Evolutionary conservation across 2,797 vertebrate genomes (phyloP), one percentile per base, ranked within the genome.

Genomic region (Ciconia nigra): DNA sequence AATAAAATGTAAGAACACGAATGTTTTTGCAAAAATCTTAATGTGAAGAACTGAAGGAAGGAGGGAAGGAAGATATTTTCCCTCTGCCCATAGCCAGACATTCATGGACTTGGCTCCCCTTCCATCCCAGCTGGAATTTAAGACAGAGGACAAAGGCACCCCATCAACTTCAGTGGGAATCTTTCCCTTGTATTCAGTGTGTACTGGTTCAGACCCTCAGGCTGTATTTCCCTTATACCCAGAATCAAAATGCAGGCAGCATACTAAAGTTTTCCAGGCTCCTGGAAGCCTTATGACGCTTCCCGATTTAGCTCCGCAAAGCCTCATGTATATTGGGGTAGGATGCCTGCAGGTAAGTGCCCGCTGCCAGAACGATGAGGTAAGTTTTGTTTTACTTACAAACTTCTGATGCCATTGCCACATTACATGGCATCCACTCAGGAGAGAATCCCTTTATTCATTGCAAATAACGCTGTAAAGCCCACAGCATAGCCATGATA

Each of bases 381-480:
- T 37, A 28, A n/a, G 12, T 47, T 70, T 59, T 67, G 55, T 28
- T 13, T 44, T 83, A 4, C 31, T 58, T 28, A 42, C 8, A 55
- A 10, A 19, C 44, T 61, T 82, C 12, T 0, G 11, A 33, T 46
- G 19, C 24, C 6, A 11, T 46, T 86, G 28, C 7, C 19, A 14
- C 4, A 0, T 25, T 44, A n/a, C 0, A 0, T 37, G 41, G 3
- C 28, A 9, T 22, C 15, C 33, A 31, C 6, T 19, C 17, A 26
- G 33, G 9, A 35, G 8, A 8, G 7, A 21, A 73, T 17, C 15
- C 8, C 15, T 67, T 37, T 22, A 15, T 13, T 20, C 7, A 35
- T 13, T 37, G 21, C 12, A 83, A 66, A 41, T 39, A 19, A 5
- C 7, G 2, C 46, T 44, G 37, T 26, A 67, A 85, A 87, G 9